Base-by-base conservation (phyloP, 1,140 invertebrate genomes). In the Dendrolimus kikuchii region DNA sequence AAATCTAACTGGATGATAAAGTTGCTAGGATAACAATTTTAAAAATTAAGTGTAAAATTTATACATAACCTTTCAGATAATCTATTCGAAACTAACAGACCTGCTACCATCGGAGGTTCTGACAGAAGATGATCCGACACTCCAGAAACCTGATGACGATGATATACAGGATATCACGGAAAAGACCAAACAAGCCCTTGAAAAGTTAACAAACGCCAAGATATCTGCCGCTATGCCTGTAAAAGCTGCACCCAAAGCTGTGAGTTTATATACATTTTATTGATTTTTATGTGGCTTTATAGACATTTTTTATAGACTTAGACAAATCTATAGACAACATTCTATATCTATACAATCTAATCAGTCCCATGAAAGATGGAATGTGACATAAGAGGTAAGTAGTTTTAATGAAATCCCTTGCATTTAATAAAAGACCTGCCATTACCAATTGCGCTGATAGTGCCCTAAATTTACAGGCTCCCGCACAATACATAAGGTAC, bases 401-500 rank as follows among this genome's bases (percentile, higher is more conserved):
- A 23, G 23, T 23, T 1, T 23, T 1, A 23, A 23, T 23, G 23
- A 23, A n/a, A n/a, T n/a, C n/a, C n/a, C n/a, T n/a, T n/a, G n/a
- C n/a, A 23, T 23, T 23, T 23, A 23, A 23, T 23, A 23, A 23
- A 23, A 46, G 7, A 36, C 4, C 23, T 46, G 23, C 45, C 36
- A 23, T 57, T 70, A 71, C 60, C 48, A 64, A 64, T 55, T 46
- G 56, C 58, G 59, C 64, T 77, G 60, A 81, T 76, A 84, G 76
- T 78, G 51, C 55, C 4, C 56, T 23, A 46, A 47, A 8, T 68
- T 72, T 60, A 5, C 68, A 87, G 84, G 96, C 92, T 0, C 96
- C 97, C 4, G 96, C 97, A 2, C 96, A 99, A 74, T 99, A 98
- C 79, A 98, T 99, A 68, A 91, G 97, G 1, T 99, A 99, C 74